These are phyloP conservation scores for Coilia nasus DNA, from an alignment of 2,797 vertebrate genomes.

Conservation along the genomic window DNA sequence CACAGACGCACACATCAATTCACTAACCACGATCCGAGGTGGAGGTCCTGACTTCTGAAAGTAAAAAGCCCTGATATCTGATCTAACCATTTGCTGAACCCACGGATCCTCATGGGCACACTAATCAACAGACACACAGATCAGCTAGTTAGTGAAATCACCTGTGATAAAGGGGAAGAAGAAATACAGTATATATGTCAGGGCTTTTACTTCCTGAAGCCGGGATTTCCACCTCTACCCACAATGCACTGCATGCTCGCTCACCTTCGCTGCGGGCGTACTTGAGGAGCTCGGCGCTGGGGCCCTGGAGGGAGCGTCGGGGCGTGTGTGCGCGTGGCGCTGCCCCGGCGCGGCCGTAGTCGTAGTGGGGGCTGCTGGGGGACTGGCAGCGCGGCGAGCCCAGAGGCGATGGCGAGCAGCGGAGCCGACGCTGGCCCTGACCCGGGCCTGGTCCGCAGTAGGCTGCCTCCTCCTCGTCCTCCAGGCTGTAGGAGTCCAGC, in stretches of 20 bases:
- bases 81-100: too few relatives aligned
- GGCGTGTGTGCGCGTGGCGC: conserved; percentile 78
- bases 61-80: too few relatives aligned
- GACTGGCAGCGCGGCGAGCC: conserved; percentile 89
- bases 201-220: too few relatives aligned
- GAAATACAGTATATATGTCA: too few relatives aligned
- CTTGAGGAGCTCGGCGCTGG: conserved; percentile 83
- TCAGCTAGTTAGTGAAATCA: too few relatives aligned
- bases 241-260: not conserved
- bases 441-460: conserved; percentile 71
- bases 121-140: too few relatives aligned
- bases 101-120: too few relatives aligned
- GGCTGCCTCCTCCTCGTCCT: conserved; percentile 88
- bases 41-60: too few relatives aligned
- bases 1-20: too few relatives aligned
- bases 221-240: not conserved
- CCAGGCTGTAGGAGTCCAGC: conserved; percentile 87
- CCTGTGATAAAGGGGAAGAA: too few relatives aligned
- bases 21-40: too few relatives aligned
- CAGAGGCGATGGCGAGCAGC: conserved; percentile 85
- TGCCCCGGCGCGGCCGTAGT: conserved; percentile 66
- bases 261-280: conserved; percentile 86
- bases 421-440: conserved; percentile 73
- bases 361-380: conserved; percentile 70
- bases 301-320: conserved; percentile 78